Evolutionary conservation across 2,797 vertebrate genomes (phyloP).

Genomic region (Varecia variegata): DNA sequence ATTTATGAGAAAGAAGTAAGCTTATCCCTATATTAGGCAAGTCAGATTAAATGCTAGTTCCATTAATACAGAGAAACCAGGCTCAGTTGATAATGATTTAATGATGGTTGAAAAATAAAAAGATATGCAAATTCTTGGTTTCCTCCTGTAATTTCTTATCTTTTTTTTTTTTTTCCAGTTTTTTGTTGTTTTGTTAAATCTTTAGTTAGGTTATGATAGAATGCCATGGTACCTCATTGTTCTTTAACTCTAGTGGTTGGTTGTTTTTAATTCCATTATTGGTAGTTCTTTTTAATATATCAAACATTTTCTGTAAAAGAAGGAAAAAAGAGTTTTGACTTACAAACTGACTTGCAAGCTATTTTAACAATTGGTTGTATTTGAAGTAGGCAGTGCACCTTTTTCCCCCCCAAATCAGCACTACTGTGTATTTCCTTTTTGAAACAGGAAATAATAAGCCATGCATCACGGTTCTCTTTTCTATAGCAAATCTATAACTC

Average conservation of each 20-base stretch:
- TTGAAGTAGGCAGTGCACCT: neutral
- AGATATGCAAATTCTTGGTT: conserved; percentile 28
- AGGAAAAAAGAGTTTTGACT: conserved; percentile 8
- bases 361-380: neutral
- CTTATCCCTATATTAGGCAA: conserved; percentile 32
- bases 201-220: conserved; percentile 8
- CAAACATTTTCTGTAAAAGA: conserved; percentile 14
- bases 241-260: neutral
- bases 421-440: neutral
- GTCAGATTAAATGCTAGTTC: conserved; percentile 43
- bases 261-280: conserved; percentile 13
- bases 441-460: neutral
- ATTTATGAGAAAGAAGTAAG: conserved; percentile 43
- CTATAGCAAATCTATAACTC: neutral
- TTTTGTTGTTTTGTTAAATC: conserved; percentile 31
- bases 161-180: neutral
- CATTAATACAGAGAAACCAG: conserved; percentile 42
- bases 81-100: conserved; percentile 32
- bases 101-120: conserved; percentile 23
- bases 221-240: neutral
- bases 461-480: neutral
- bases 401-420: neutral
- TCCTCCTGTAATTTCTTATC: neutral
- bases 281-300: neutral
- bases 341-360: neutral